Conservation (phyloP, 2,888 invertebrate species). For the Agriotes lineatus region DNA sequence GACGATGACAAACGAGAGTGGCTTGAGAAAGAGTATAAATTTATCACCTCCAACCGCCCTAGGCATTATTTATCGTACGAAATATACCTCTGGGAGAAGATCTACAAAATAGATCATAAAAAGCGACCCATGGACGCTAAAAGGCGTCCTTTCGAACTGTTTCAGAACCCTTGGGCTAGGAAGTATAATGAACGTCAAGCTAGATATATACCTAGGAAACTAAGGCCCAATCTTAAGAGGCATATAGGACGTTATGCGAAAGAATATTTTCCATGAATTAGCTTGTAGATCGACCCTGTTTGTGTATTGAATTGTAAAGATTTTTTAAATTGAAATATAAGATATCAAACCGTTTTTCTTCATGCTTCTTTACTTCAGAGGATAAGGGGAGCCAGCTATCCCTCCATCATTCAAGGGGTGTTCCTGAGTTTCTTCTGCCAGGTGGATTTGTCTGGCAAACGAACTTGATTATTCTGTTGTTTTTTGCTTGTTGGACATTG, state of each 20-base stretch:
- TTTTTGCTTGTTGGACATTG: too few species aligned
- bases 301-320: too few species aligned
- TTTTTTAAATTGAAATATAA: neutral
- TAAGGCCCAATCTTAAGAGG: slow-evolving; percentile 73
- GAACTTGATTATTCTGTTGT: too few species aligned
- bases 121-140: slow-evolving; percentile 78
- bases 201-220: slow-evolving; percentile 77
- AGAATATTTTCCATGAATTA: slow-evolving; percentile 74
- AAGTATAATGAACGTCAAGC: slow-evolving; percentile 76
- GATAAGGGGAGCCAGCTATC: too few species aligned
- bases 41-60: slow-evolving; percentile 77
- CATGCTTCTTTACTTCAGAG: too few species aligned
- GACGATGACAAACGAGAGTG: slow-evolving; percentile 78
- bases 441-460: too few species aligned
- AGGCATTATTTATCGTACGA: slow-evolving; percentile 75
- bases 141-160: slow-evolving; percentile 78
- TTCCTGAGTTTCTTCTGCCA: too few species aligned
- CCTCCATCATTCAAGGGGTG: too few species aligned
- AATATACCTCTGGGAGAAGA: slow-evolving; percentile 84
- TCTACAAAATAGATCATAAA: slow-evolving; percentile 81
- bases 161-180: slow-evolving; percentile 73
- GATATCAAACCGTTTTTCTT: neutral
- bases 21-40: slow-evolving; percentile 78
- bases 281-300: neutral
- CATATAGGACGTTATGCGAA: slow-evolving; percentile 74